Evolutionary conservation across 1,140 invertebrate species (phyloP).

Genomic region (Panagrolaimus sp.): DNA sequence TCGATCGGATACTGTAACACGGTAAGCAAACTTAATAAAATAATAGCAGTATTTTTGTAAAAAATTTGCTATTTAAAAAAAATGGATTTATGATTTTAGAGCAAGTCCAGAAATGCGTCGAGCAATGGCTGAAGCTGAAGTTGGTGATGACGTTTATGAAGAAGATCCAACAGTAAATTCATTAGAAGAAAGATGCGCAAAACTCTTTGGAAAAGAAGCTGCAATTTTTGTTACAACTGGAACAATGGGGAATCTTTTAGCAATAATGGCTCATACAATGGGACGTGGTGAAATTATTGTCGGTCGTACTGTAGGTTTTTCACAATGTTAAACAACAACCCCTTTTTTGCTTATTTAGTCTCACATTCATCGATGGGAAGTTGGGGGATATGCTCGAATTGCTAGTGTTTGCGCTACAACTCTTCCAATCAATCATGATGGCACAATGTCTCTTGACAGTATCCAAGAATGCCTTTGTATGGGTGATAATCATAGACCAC

Average conservation of each 20-base stretch:
- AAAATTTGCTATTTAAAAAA: background rate
- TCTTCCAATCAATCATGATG: slow-evolving; percentile 72
- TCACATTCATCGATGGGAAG: slow-evolving; percentile 80
- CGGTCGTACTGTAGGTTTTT: slow-evolving; percentile 64
- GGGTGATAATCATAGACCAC: slow-evolving; percentile 69
- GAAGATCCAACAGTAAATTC: slow-evolving; percentile 86
- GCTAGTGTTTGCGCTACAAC: slow-evolving; percentile 72
- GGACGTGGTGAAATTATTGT: slow-evolving; percentile 78
- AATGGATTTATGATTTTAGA: slow-evolving; percentile 58
- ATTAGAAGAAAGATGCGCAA: slow-evolving; percentile 71
- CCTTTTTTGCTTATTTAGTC: slow-evolving; percentile 60
- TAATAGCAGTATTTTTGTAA: background rate
- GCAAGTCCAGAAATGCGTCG: slow-evolving; percentile 75
- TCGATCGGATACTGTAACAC: slow-evolving; percentile 69
- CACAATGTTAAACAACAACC: slow-evolving; percentile 4
- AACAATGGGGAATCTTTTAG: slow-evolving; percentile 87
- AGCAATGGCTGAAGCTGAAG: slow-evolving; percentile 75
- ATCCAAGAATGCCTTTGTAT: slow-evolving; percentile 67
- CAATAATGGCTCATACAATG: slow-evolving; percentile 84
- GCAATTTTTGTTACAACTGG: slow-evolving; percentile 81
- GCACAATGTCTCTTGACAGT: slow-evolving; percentile 74
- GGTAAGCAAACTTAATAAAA: background rate
- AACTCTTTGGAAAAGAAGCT: slow-evolving; percentile 77
- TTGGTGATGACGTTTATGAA: slow-evolving; percentile 84
- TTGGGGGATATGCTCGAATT: slow-evolving; percentile 68